Conservation (phyloP, 2,113 vertebrate genomes). For the Brachyistius frenatus region DNA sequence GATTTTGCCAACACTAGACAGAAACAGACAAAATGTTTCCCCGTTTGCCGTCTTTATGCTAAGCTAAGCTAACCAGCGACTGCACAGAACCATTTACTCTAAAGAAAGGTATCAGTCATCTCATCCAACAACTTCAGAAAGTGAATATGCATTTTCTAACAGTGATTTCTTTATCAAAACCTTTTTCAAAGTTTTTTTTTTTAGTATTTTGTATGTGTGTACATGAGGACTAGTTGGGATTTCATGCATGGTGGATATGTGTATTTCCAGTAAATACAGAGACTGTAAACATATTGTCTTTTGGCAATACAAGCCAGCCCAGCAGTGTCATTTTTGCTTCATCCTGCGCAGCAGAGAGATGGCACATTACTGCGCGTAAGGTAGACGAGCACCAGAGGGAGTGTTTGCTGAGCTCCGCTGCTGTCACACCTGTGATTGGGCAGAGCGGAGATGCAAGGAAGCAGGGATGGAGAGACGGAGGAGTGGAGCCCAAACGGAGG, state of each 20-base stretch:
- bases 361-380: slow-evolving; percentile 51
- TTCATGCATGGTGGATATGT: slow-evolving; percentile 21
- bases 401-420: slow-evolving; percentile 47
- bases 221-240: slow-evolving; percentile 1
- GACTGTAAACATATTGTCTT: slow-evolving; percentile 42
- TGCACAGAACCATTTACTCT: not conserved
- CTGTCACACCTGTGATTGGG: slow-evolving; percentile 59
- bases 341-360: slow-evolving; percentile 43
- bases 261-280: slow-evolving; percentile 46
- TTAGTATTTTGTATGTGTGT: not conserved
- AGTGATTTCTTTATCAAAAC: too few relatives aligned
- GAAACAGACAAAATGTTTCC: not conserved
- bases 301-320: slow-evolving; percentile 34
- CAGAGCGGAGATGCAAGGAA: slow-evolving; percentile 48
- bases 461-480: slow-evolving; percentile 44
- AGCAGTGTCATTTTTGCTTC: slow-evolving; percentile 34
- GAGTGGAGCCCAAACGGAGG: slow-evolving; percentile 31
- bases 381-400: slow-evolving; percentile 61
- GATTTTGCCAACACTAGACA: not conserved
- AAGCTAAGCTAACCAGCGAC: not conserved
- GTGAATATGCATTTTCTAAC: not conserved
- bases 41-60: not conserved
- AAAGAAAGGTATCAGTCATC: not conserved
- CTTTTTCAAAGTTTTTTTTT: too few relatives aligned
- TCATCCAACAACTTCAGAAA: not conserved